phyloP scores from a whole-genome alignment of 2,888 invertebrate species.

The Helleia helle region DNA sequence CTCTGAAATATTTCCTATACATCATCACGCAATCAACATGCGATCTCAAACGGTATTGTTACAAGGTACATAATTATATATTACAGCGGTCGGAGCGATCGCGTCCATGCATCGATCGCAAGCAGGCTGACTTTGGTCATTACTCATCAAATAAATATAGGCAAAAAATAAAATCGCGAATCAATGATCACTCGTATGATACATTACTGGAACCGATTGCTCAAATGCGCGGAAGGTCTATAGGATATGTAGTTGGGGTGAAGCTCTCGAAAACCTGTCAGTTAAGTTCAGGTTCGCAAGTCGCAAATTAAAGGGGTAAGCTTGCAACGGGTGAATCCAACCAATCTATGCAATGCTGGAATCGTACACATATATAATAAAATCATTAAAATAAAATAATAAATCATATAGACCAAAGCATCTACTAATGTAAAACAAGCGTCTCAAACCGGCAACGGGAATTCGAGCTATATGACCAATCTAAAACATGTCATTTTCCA shows the following conservation, averaged over 20 bases:
- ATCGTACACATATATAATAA: conserved; percentile 57
- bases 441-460: conserved; percentile 28
- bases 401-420: conserved; percentile 48
- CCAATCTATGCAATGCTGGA: conserved; percentile 52
- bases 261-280: conserved; percentile 41
- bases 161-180: conserved; percentile 18
- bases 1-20: conserved; percentile 83
- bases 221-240: conserved; percentile 65
- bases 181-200: conserved; percentile 26
- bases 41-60: conserved; percentile 24
- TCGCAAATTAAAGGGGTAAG: conserved; percentile 47
- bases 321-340: conserved; percentile 49
- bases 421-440: conserved; percentile 59
- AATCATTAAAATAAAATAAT: conserved; percentile 35
- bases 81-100: conserved; percentile 8
- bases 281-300: conserved; percentile 37
- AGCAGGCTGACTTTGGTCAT: conserved; percentile 32
- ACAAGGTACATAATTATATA: conserved; percentile 12
- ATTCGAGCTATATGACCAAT: conserved; percentile 28
- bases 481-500: conserved; percentile 19
- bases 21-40: conserved; percentile 40
- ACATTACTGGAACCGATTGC: conserved; percentile 40
- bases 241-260: conserved; percentile 44
- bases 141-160: conserved; percentile 15
- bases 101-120: conserved; percentile 42